Evolutionary conservation across 2,888 invertebrate species (phyloP).

Genomic region (Onchidella celtica): DNA sequence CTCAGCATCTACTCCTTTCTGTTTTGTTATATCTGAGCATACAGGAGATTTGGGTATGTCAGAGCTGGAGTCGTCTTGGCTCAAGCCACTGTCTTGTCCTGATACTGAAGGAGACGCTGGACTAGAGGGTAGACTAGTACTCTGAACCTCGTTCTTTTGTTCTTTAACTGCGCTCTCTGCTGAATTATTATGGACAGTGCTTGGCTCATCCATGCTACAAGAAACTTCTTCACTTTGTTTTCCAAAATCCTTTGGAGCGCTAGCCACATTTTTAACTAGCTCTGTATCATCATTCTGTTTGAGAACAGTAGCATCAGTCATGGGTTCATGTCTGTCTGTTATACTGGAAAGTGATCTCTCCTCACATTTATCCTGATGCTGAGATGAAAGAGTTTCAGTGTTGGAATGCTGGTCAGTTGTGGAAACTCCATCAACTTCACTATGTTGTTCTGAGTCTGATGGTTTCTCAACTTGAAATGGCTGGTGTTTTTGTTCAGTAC

Average conservation of each 20-base stretch:
- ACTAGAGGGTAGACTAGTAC: not conserved
- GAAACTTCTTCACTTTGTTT: not conserved
- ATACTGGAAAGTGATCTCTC: too few species aligned
- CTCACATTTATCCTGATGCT: too few species aligned
- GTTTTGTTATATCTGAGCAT: not conserved
- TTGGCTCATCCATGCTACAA: not conserved
- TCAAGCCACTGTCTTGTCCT: conserved; percentile 37
- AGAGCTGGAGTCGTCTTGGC: conserved; percentile 18
- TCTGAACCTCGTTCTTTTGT: not conserved
- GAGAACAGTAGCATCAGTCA: too few species aligned
- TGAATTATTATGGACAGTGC: not conserved
- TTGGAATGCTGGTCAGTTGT: too few species aligned
- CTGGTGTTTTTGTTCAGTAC: too few species aligned
- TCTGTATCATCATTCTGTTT: not conserved
- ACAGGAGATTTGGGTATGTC: not conserved
- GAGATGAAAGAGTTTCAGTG: too few species aligned
- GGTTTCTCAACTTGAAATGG: too few species aligned
- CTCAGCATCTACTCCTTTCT: not conserved
- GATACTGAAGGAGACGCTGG: not conserved
- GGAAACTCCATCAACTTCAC: too few species aligned
- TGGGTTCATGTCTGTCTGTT: not conserved
- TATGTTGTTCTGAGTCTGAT: too few species aligned
- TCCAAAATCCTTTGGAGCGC: not conserved
- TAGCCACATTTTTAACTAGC: not conserved
- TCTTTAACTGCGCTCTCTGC: not conserved